A percentile compares a stretch with the other conserved stretches of the same genome.
phyloP scores from a whole-genome alignment of 2,797 vertebrate species.

The Oreochromis grahami region DNA sequence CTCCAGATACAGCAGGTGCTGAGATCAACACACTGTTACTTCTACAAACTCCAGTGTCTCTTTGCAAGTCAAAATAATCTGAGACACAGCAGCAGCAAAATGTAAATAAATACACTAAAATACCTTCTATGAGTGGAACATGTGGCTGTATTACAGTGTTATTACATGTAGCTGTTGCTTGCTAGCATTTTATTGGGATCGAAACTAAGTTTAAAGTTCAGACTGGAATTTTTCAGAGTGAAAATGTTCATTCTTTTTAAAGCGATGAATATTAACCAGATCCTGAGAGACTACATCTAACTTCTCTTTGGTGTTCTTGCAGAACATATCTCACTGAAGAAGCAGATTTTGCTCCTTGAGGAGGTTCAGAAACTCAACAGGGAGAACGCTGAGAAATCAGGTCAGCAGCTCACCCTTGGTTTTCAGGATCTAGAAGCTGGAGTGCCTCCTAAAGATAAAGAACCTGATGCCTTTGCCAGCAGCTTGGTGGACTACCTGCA shows the following conservation, averaged over 20 bases:
- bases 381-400: conserved; percentile 77
- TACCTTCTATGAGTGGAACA: not conserved
- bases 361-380: conserved; percentile 84
- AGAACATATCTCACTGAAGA: conserved; percentile 77
- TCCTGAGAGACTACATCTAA: not conserved
- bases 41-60: not conserved
- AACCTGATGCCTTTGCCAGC: not conserved
- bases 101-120: not conserved
- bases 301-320: conserved; percentile 31
- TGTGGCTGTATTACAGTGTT: not conserved
- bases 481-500: conserved; percentile 41
- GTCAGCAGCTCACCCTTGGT: not conserved
- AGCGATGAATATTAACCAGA: not conserved
- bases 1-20: conserved; percentile 82
- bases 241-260: not conserved
- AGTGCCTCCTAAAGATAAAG: conserved; percentile 23
- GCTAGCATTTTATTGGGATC: not conserved
- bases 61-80: not conserved
- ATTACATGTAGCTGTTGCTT: not conserved
- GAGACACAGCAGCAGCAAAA: not conserved
- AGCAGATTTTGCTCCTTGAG: conserved; percentile 73
- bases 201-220: not conserved
- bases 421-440: conserved; percentile 37
- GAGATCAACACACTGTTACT: not conserved
- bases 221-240: not conserved